Conservation (phyloP, 35 echinoderm and acorn worm genomes). For the Ptychodera flava region DNA sequence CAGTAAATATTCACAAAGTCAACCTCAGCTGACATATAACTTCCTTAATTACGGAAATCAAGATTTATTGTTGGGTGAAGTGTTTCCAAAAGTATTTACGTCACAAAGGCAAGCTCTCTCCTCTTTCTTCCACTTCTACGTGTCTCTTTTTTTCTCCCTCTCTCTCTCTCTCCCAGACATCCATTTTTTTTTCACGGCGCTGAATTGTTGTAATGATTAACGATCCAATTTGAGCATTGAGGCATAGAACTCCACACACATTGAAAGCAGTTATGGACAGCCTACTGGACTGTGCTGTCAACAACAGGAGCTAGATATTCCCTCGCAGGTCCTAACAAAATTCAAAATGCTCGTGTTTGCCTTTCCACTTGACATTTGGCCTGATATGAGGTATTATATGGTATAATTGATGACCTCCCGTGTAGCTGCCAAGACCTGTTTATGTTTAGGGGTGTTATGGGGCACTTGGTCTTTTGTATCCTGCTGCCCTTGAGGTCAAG, state of each 20-base stretch:
- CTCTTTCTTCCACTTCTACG: neutral
- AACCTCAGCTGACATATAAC: neutral
- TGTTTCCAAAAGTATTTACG: neutral
- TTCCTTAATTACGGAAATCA: neutral
- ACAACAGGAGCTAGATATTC: neutral
- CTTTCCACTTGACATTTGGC: neutral
- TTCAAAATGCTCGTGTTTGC: neutral
- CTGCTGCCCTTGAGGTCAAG: neutral
- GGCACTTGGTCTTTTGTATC: neutral
- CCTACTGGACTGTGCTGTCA: neutral
- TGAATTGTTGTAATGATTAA: neutral
- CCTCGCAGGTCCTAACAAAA: neutral
- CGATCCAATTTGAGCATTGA: neutral
- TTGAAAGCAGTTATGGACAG: neutral
- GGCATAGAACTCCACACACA: neutral
- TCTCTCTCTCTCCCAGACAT: too few relatives aligned
- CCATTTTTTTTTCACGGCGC: neutral
- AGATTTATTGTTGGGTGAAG: neutral
- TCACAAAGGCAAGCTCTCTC: neutral
- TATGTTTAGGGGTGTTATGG: neutral
- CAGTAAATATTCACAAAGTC: neutral
- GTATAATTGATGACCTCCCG: neutral
- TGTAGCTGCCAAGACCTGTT: neutral
- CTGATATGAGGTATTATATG: neutral
- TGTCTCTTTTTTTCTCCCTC: neutral